phyloP scores from a whole-genome alignment of 92 coral and sea anemone genomes.

The Phenganax marumi region DNA sequence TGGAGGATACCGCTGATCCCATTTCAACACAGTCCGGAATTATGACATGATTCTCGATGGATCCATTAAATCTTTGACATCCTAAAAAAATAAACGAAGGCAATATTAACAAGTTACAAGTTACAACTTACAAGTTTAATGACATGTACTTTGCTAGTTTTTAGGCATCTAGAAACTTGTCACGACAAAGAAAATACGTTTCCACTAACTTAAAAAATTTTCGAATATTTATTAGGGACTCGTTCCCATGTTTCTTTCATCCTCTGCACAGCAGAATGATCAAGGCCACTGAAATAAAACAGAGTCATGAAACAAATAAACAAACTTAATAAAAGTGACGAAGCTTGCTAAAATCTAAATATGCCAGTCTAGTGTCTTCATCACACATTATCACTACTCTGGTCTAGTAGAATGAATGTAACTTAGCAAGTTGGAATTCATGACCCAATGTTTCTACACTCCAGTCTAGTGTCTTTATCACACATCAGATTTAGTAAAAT shows the following conservation, averaged over 20 bases:
- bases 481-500: no score
- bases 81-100: conserved; percentile 51
- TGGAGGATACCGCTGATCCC: conserved; percentile 81
- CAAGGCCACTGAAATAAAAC: conserved; percentile 73
- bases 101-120: neutral
- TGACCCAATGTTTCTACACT: no score
- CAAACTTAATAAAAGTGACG: no score
- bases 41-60: conserved; percentile 99
- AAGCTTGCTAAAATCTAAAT: no score
- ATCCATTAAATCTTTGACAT: conserved; percentile 93
- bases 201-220: conserved; percentile 74
- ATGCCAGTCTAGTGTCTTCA: no score
- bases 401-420: no score
- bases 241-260: conserved; percentile 93
- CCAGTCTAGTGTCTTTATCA: no score
- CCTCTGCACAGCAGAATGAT: conserved; percentile 91
- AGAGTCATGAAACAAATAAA: no score
- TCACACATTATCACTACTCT: no score
- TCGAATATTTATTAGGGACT: conserved; percentile 83
- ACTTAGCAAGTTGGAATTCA: no score
- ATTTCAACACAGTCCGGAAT: conserved; percentile 81
- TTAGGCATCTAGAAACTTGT: no score
- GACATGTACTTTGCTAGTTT: no score
- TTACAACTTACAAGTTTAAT: neutral
- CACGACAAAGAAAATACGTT: neutral